These are phyloP conservation scores for Acanthopleura granulata DNA, from an alignment of 2,888 invertebrate species.

Conservation along the genomic window DNA sequence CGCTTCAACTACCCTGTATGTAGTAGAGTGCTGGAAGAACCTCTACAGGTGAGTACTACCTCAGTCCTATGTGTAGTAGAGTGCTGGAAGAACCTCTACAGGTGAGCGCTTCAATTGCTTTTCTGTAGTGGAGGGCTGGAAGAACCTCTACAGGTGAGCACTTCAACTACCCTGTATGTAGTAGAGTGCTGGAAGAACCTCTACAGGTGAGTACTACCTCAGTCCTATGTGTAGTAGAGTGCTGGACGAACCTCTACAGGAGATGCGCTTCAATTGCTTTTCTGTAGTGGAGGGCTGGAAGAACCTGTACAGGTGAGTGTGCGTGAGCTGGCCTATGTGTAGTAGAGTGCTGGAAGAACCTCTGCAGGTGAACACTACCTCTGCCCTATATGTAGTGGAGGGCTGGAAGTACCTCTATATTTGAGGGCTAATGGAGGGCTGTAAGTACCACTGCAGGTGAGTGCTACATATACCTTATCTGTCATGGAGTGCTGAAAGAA, in stretches of 20 bases:
- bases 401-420: no score
- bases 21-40: constrained; percentile 94
- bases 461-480: constrained; percentile 87
- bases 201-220: constrained; percentile 79
- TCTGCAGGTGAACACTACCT: constrained; percentile 84
- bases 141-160: constrained; percentile 98
- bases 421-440: constrained; percentile 88
- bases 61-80: constrained; percentile 91
- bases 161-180: constrained; percentile 95
- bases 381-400: no score
- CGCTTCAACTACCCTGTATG: constrained; percentile 96
- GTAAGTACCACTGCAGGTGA: constrained; percentile 93
- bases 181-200: constrained; percentile 94
- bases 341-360: constrained; percentile 95
- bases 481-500: constrained; percentile 94
- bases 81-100: constrained; percentile 95
- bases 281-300: constrained; percentile 94
- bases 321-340: constrained; percentile 97
- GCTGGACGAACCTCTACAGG: background rate
- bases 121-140: constrained; percentile 96
- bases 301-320: constrained; percentile 89
- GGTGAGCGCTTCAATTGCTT: constrained; percentile 97
- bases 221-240: background rate
- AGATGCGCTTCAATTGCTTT: constrained; percentile 83
- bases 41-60: constrained; percentile 81